These are phyloP conservation scores for Sebastes oblongus DNA, from an alignment of 2,797 vertebrate genomes.

Conservation along the genomic window DNA sequence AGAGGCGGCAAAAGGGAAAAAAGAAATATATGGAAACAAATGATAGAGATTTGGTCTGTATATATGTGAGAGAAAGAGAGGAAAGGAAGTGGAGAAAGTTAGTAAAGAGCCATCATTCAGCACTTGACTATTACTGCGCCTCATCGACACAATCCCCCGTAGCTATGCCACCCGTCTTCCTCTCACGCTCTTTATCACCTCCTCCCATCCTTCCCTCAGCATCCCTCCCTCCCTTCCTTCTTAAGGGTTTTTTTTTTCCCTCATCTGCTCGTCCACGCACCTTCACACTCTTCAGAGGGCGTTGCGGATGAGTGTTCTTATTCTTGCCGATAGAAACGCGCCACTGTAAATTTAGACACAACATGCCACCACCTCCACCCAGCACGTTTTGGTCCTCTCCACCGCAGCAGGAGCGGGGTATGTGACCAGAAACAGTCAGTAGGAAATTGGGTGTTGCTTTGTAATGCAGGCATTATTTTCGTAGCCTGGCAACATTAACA, in stretches of 20 bases:
- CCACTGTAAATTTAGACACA: not conserved
- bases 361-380: not conserved
- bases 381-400: not conserved
- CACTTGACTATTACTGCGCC: not conserved
- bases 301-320: not conserved
- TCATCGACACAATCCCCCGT: not conserved
- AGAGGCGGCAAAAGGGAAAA: not conserved
- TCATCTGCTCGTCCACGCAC: not conserved
- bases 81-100: slow-evolving; percentile 17
- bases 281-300: not conserved
- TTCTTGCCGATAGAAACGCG: not conserved
- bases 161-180: slow-evolving; percentile 19
- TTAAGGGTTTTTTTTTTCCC: not conserved
- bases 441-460: slow-evolving; percentile 36
- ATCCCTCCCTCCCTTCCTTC: slow-evolving; percentile 47
- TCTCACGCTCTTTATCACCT: slow-evolving; percentile 28
- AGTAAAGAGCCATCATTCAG: slow-evolving; percentile 25
- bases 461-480: slow-evolving; percentile 32
- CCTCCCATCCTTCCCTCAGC: slow-evolving; percentile 52
- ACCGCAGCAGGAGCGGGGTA: not conserved
- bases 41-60: not conserved
- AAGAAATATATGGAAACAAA: slow-evolving; percentile 9
- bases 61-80: not conserved
- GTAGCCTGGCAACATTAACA: slow-evolving; percentile 53
- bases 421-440: not conserved